phyloP scores from a whole-genome alignment of 2,888 invertebrate species.

The Caenorhabditis becei region DNA sequence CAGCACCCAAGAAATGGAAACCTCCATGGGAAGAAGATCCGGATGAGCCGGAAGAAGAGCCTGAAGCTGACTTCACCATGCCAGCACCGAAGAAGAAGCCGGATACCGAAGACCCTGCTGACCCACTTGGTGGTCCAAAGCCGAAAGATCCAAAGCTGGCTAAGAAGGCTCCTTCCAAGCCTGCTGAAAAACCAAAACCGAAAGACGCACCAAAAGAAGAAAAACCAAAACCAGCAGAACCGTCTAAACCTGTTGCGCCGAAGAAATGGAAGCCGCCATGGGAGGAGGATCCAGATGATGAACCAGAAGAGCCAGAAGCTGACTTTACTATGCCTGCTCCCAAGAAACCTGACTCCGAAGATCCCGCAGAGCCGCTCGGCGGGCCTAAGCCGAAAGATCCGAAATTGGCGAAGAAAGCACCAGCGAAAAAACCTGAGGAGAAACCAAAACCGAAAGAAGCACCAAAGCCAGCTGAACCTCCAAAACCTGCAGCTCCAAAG shows the following conservation, averaged over 20 bases:
- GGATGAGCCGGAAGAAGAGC: conserved; percentile 52
- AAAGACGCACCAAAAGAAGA: conserved; percentile 44
- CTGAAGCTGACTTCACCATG: conserved; percentile 52
- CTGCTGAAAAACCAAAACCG: conserved; percentile 37
- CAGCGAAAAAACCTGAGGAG: conserved; percentile 34
- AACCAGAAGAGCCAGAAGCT: conserved; percentile 52
- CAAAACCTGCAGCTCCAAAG: conserved; percentile 50
- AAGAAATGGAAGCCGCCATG: conserved; percentile 54
- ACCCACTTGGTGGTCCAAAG: conserved; percentile 35
- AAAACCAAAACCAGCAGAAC: conserved; percentile 10
- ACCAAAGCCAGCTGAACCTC: conserved; percentile 42
- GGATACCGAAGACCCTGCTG: conserved; percentile 50
- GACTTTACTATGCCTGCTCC: conserved; percentile 51
- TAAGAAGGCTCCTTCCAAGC: conserved; percentile 26
- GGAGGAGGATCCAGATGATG: conserved; percentile 56
- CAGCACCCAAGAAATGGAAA: conserved; percentile 55
- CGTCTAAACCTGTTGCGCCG: conserved; percentile 26
- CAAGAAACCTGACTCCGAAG: conserved; percentile 53
- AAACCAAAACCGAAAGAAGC: conserved; percentile 24
- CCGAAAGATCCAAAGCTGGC: conserved; percentile 54
- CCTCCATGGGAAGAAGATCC: conserved; percentile 63
- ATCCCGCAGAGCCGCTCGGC: conserved; percentile 54
- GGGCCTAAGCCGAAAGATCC: conserved; percentile 61
- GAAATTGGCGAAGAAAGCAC: conserved; percentile 48
- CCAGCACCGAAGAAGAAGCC: conserved; percentile 53